Evolutionary conservation across 2,797 vertebrate species (phyloP), one percentile per base, ranked within the genome.

Genomic region (Tenualosa thibaudeaui): DNA sequence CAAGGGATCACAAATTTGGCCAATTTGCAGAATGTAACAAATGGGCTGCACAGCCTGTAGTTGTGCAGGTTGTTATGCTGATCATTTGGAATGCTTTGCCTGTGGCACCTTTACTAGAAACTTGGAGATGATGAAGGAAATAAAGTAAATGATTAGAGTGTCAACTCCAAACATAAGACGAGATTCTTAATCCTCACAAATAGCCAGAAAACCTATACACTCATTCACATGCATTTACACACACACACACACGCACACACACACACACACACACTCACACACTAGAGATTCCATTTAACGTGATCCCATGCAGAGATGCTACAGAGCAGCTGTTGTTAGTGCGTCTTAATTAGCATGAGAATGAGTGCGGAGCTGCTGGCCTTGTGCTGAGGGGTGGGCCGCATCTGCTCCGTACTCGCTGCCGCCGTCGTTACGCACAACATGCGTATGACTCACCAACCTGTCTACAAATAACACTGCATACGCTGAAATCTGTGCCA

Each of bases 311-410:
- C 71, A 78, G 71, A 46, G 71, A 22, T 78, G 19, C 37, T 46
- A 78, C 71, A 78, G 71, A 78, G 71, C 71, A 78, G 71, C 71
- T 78, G 71, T 78, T 78, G 71, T 17, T 46, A 78, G 37, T 46
- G 71, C 40, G 71, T 78, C 71, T 78, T 78, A 78, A 78, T 78
- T 78, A 78, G 15, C 71, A 78, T 78, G 71, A 78, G 43, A 78
- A 43, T 46, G 37, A 78, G 71, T 17, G 19, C 19, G 19, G 71
- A 78, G 40, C 71, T 46, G 40, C 71, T 46, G 3, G 71, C 71
- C 71, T 78, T 78, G 71, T 78, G 43, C 26, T 22, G 40, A 78
- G 71, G 71, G 37, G 2, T 78, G 71, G 5, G 71, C 19, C 40
- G 40, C 71, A 78, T 78, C 71, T 78, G 71, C 71, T 56, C 54